These are phyloP conservation scores for Danio choprae DNA, from an alignment of 2,797 vertebrate species.

Conservation along the genomic window DNA sequence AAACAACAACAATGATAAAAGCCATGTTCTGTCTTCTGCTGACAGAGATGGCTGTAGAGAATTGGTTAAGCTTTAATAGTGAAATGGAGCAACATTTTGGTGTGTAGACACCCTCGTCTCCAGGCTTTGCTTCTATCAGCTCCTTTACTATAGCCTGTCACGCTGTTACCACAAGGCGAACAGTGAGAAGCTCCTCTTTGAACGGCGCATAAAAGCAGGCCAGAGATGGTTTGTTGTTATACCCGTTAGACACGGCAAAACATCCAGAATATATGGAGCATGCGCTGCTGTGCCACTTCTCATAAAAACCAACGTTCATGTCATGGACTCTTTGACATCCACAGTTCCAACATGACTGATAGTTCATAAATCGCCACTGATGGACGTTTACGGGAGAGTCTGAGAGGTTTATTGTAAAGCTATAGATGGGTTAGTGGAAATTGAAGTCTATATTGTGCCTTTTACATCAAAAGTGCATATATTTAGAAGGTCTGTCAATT, in stretches of 20 bases:
- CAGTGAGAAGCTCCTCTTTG: conserved; percentile 41
- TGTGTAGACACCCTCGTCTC: background rate
- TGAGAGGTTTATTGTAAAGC: conserved; percentile 13
- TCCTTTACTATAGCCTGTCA: conserved; percentile 16
- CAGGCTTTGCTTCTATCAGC: conserved; percentile 12
- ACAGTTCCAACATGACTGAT: background rate
- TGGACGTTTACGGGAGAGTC: background rate
- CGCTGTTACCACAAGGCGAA: conserved; percentile 21
- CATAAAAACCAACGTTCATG: conserved; percentile 1
- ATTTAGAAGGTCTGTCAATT: background rate
- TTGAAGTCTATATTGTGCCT: background rate
- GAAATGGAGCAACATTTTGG: conserved; percentile 5
- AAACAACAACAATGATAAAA: background rate
- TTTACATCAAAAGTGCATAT: background rate
- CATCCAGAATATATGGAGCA: conserved; percentile 10
- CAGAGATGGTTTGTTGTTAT: conserved; percentile 13
- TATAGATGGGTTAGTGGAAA: background rate
- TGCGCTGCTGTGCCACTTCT: background rate
- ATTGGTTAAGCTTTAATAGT: conserved; percentile 19
- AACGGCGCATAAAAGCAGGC: conserved; percentile 47
- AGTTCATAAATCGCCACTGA: background rate
- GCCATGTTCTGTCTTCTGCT: background rate
- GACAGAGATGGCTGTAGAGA: background rate
- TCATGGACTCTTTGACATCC: background rate
- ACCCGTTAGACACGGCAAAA: conserved; percentile 33